Percentiles rank a stretch among this genome's conserved stretches.
phyloP scores from a whole-genome alignment of 2,888 invertebrate species.

The Lamellibrachia satsuma region DNA sequence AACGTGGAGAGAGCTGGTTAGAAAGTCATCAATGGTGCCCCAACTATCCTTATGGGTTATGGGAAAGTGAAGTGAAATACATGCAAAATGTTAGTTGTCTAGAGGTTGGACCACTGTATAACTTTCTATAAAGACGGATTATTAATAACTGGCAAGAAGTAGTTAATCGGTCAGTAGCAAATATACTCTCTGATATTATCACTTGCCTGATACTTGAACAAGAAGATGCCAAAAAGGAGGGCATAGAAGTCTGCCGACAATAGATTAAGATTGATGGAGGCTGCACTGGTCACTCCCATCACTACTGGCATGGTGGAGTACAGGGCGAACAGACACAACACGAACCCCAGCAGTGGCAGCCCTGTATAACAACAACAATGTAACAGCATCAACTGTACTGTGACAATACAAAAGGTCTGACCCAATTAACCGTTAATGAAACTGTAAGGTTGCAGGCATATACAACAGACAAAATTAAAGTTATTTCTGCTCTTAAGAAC shows the following conservation, averaged over 20 bases:
- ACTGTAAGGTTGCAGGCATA: no score
- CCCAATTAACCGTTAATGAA: no score
- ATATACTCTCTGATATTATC: not conserved
- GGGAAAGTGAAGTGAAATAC: no score
- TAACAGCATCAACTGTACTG: not conserved
- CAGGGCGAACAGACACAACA: conserved; percentile 78
- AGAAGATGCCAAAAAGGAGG: conserved; percentile 80
- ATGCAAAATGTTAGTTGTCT: no score
- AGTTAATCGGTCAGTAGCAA: not conserved
- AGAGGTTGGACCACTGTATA: not conserved
- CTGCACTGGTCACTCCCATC: conserved; percentile 81
- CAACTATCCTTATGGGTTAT: no score
- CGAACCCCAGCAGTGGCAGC: conserved; percentile 68
- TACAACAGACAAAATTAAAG: no score
- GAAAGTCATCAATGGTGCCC: no score
- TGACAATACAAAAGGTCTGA: not conserved
- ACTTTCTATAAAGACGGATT: no score
- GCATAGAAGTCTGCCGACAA: conserved; percentile 87
- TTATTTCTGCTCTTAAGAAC: no score
- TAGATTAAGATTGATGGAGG: conserved; percentile 82
- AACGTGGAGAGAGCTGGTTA: no score
- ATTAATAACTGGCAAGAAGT: not conserved
- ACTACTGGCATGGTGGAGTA: conserved; percentile 81
- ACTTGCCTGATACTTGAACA: conserved; percentile 82
- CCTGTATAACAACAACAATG: conserved; percentile 43